Base-by-base conservation (phyloP, 2,113 vertebrate species). In the Gallinago paraguaiae region DNA sequence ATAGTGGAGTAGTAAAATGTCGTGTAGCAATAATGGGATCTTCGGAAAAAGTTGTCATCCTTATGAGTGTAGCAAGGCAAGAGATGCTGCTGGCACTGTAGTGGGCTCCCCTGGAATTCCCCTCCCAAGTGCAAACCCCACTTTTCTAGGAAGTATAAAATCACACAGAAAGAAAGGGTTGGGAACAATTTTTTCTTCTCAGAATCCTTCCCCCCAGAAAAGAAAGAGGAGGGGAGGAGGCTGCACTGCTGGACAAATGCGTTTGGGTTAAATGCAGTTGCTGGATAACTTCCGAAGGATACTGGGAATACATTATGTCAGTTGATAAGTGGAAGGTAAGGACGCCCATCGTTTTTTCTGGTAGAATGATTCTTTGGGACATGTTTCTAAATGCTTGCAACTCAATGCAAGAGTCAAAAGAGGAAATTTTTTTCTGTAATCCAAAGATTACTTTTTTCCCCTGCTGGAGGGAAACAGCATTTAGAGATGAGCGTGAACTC, bases 71-170 rank as follows among this genome's bases (percentile, higher is more conserved):
- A 57, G 5, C 74, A 54, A 45, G 33, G 88, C 5, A 11, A 67
- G 65, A 85, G 87, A 71, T 0, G 0, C 51, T 72, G 57, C 88
- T 89, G 77, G 57, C 45, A 68, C 24, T 19, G 17, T 46, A 56
- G 24, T 46, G 74, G 60, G 30, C 37, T 93, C 31, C 63, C 19
- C 37, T 1, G 39, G 70, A 80, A 93, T 96, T 94, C 81, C 86
- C 63, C 67, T 94, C 72, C 30, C 46, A 65, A 85, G 54, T 1
- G 4, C 37, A 85, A 85, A 76, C 31, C 13, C 11, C 24, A 30
- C 41, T 94, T 93, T 92, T 75, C 54, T 92, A 79, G 37, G 50
- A 89, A 92, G 37, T 59, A 72, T 35, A 76, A 87, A 84, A 82
- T 92, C 37, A 84, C 41, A 71, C 65, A 74, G 48, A 85, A 92